Percentiles rank a stretch among this genome's conserved stretches.
Conservation (phyloP, 2,888 invertebrate species). For the Apamea crenata region DNA sequence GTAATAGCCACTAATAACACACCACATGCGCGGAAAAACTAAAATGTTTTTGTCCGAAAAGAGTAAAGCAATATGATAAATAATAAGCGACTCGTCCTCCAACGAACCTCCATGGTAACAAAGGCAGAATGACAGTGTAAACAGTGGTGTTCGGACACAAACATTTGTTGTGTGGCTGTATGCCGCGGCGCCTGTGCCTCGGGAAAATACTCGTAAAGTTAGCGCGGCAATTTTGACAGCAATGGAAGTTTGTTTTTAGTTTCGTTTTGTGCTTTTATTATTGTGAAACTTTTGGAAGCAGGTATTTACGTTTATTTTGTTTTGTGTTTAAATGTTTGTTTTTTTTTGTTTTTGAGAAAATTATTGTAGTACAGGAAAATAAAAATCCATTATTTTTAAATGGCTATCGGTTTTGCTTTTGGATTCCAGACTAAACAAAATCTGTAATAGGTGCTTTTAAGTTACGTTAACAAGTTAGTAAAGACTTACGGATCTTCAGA, state of each 20-base stretch:
- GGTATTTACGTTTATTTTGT: constrained; percentile 43
- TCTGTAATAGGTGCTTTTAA: not conserved
- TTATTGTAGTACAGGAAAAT: not conserved
- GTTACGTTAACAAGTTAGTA: not conserved
- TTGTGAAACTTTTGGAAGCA: constrained; percentile 45
- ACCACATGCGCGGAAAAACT: constrained; percentile 38
- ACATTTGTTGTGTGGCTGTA: constrained; percentile 78
- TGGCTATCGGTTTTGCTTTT: not conserved
- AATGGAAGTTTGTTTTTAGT: constrained; percentile 65
- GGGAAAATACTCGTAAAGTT: constrained; percentile 70
- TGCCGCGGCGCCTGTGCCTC: constrained; percentile 71
- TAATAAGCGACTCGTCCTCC: constrained; percentile 65
- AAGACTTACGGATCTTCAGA: not conserved
- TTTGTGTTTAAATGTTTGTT: not conserved
- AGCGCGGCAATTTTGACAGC: constrained; percentile 70
- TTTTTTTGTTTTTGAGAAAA: not conserved
- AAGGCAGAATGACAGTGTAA: constrained; percentile 63
- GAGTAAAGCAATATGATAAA: constrained; percentile 53
- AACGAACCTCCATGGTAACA: constrained; percentile 66
- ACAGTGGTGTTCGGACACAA: constrained; percentile 70
- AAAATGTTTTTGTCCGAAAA: constrained; percentile 64
- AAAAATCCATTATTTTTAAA: not conserved
- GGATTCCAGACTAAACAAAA: not conserved
- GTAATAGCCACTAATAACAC: constrained; percentile 46
- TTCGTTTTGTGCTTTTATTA: constrained; percentile 52